Evolutionary conservation across 2,888 invertebrate species (phyloP).

Genomic region (Lasius fuliginosus): DNA sequence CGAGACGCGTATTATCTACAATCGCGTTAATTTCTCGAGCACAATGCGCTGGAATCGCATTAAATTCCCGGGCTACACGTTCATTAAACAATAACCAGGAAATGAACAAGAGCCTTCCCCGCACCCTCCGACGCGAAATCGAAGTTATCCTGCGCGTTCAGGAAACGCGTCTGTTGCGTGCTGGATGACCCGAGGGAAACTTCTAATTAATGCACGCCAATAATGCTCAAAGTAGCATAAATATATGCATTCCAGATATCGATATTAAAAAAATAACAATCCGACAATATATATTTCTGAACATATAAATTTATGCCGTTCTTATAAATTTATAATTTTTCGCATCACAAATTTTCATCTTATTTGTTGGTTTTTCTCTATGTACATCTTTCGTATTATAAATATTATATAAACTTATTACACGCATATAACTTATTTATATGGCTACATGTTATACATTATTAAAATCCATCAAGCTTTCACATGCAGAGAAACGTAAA

Average conservation of each 20-base stretch:
- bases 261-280: background rate
- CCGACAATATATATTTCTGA: background rate
- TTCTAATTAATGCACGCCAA: constrained; percentile 14
- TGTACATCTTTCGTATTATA: background rate
- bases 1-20: constrained; percentile 46
- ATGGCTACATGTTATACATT: background rate
- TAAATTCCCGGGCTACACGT: constrained; percentile 46
- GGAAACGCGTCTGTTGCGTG: constrained; percentile 30
- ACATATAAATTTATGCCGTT: background rate
- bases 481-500: background rate
- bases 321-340: background rate
- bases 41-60: constrained; percentile 52
- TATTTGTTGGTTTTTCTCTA: background rate
- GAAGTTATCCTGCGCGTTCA: constrained; percentile 27
- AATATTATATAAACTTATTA: background rate
- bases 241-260: background rate
- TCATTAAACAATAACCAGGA: constrained; percentile 56
- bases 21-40: constrained; percentile 49
- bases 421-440: background rate
- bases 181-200: constrained; percentile 31
- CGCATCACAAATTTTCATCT: background rate
- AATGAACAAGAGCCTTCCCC: constrained; percentile 38
- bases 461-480: background rate
- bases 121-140: constrained; percentile 23
- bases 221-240: background rate